A percentile compares a stretch with the other conserved stretches of the same genome.
Evolutionary conservation across 2,888 invertebrate species (phyloP).

Genomic region (Hypomecis punctinalis): DNA sequence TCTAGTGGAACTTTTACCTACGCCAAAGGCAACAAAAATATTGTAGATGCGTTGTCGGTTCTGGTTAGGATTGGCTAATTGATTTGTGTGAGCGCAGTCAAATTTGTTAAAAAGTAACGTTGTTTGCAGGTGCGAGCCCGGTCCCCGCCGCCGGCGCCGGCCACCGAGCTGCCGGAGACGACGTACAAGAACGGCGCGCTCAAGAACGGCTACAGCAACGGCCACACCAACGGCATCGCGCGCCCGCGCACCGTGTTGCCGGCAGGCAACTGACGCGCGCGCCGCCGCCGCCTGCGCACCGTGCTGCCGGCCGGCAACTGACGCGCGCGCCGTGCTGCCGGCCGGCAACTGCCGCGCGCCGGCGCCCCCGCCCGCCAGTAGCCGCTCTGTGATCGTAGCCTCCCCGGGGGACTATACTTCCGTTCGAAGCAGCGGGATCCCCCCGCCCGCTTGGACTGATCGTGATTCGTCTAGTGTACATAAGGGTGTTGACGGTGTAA

Average conservation of each 20-base stretch:
- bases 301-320: constrained; percentile 26
- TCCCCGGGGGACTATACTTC: constrained; percentile 49
- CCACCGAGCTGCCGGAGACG: constrained; percentile 59
- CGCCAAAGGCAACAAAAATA: too few relatives aligned
- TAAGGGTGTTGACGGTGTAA: constrained; percentile 78
- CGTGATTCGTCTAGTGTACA: constrained; percentile 82
- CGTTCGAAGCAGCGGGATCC: constrained; percentile 10
- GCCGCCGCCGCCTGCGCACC: constrained; percentile 40
- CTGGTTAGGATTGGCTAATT: too few relatives aligned
- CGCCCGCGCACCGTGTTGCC: constrained; percentile 76
- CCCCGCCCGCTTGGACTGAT: constrained; percentile 53
- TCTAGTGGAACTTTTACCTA: too few relatives aligned
- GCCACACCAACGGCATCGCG: constrained; percentile 59
- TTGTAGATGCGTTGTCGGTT: too few relatives aligned
- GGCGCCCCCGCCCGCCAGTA: constrained; percentile 43
- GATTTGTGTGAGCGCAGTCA: too few relatives aligned
- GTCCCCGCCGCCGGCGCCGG: constrained; percentile 56
- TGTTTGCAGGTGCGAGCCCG: constrained; percentile 60
- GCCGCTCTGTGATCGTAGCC: constrained; percentile 63
- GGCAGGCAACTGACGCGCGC: constrained; percentile 76
- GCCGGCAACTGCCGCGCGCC: constrained; percentile 56
- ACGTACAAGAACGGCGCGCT: constrained; percentile 68
- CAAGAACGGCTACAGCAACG: constrained; percentile 75
- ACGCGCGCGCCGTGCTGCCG: constrained; percentile 62
- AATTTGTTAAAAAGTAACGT: background rate